These are phyloP conservation scores for Phalacrocorax aristotelis DNA, from an alignment of 2,113 vertebrate genomes.

Conservation along the genomic window DNA sequence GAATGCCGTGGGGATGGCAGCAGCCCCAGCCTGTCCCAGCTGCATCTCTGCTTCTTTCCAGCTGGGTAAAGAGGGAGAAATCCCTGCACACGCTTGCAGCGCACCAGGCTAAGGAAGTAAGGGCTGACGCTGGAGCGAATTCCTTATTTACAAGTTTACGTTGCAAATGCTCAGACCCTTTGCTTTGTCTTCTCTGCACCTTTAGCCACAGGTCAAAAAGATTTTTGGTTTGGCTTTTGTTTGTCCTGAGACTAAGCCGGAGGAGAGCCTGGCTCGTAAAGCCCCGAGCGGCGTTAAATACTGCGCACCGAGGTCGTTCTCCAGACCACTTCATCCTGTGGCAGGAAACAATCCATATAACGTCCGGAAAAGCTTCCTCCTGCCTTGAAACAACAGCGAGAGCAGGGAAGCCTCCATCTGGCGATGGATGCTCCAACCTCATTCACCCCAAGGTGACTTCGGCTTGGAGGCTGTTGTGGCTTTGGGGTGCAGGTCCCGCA, in stretches of 20 bases:
- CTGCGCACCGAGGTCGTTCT: neutral
- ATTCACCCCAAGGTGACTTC: neutral
- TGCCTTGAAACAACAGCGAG: neutral
- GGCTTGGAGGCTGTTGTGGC: too few relatives aligned
- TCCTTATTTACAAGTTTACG: neutral
- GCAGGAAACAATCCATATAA: neutral
- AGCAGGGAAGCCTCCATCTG: neutral
- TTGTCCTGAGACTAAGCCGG: neutral
- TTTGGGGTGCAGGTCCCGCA: neutral
- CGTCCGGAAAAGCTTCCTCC: neutral
- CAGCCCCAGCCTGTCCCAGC: neutral
- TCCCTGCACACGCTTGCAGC: neutral
- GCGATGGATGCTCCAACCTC: neutral
- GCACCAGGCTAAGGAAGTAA: neutral
- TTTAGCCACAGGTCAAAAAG: neutral
- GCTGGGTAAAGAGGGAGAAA: neutral
- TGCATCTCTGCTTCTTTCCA: neutral
- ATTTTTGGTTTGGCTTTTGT: neutral
- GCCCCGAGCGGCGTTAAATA: rapidly evolving
- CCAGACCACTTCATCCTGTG: neutral
- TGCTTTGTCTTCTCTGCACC: neutral
- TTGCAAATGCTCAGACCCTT: neutral
- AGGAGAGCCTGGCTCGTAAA: neutral
- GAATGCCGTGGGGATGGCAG: neutral
- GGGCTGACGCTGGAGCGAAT: neutral